Base-by-base conservation (phyloP, 2,113 vertebrate genomes). In the Todiramphus saurophagus region DNA sequence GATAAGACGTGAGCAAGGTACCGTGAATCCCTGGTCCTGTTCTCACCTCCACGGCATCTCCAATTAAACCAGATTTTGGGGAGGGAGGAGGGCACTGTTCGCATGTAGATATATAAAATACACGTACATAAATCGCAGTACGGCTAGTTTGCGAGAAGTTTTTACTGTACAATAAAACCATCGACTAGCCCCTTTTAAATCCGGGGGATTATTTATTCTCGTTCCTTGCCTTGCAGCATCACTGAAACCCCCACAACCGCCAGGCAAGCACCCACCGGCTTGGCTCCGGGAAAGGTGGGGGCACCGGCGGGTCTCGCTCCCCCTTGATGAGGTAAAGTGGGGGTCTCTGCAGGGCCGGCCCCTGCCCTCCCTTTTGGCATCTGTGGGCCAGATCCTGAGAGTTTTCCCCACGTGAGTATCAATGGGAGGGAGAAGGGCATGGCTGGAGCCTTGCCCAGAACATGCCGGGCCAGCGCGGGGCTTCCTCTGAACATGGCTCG, bases 151-250 rank as follows among this genome's bases (percentile, higher is more conserved):
- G 94, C 66, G 69, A 89, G 81, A 92, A 93, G 66, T 92, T 97
- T 98, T 98, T 97, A 97, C 81, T 93, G 90, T 89, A 89, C 84
- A 93, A 95, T 98, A 98, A 98, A 98, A 97, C 81, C 93, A 92
- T 78, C 73, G 73, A 94, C 70, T 59, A 76, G 75, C 82, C 72
- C 78, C 79, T 93, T 97, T 97, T 93, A 97, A 96, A 97, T 85
- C 27, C 41, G 23, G 39, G 68, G 18, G 64, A 55, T 77, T 93
- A n/a, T 94, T 97, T 96, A 89, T 93, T 96, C 94, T 81, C 41
- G 3, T 51, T 92, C 62, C 83, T 92, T 94, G 69, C 85, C 64
- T 93, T 89, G 83, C 72, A 97, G 96, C 77, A 56, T 94, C 87
- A 33, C 41, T 39, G 80, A 88, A 86, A 73, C 14, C 27, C 79